These are phyloP conservation scores for Pardosa pseudoannulata DNA, from an alignment of 2,888 invertebrate genomes.

Conservation along the genomic window DNA sequence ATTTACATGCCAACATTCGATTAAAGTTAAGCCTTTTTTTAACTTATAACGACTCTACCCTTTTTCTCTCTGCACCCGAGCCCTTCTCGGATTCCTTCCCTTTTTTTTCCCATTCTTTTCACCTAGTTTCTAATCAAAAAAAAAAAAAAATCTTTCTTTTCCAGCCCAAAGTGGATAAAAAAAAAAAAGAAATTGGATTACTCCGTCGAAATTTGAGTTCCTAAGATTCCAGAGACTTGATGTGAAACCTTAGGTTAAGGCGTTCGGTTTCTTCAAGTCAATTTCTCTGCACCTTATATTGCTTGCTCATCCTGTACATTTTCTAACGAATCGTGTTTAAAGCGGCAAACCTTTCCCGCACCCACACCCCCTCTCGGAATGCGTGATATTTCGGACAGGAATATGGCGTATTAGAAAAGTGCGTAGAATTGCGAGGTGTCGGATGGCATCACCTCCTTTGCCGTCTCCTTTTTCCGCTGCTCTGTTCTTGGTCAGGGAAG, in stretches of 20 bases:
- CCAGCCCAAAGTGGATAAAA: background rate
- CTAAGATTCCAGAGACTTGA: constrained; percentile 2
- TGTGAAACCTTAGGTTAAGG: constrained; percentile 9
- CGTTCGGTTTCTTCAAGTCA: constrained; percentile 6
- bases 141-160: background rate
- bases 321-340: background rate
- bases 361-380: background rate
- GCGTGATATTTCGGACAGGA: background rate
- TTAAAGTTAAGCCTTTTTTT: constrained; percentile 17
- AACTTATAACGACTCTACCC: constrained; percentile 15
- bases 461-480: background rate
- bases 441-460: background rate
- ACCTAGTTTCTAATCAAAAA: constrained; percentile 14
- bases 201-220: background rate
- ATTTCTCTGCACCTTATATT: constrained; percentile 4
- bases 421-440: background rate
- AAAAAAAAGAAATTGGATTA: constrained; percentile 15
- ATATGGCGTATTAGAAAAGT: constrained; percentile 7
- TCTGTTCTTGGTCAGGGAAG: background rate
- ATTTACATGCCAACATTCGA: constrained; percentile 16
- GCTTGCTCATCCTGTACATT: background rate
- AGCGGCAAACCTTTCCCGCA: too few species aligned
- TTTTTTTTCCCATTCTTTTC: background rate
- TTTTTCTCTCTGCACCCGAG: background rate
- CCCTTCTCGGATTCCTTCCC: background rate